Evolutionary conservation across 2,888 invertebrate genomes (phyloP), one percentile per base, ranked within the genome.

Genomic region (Apotomis betuletana): DNA sequence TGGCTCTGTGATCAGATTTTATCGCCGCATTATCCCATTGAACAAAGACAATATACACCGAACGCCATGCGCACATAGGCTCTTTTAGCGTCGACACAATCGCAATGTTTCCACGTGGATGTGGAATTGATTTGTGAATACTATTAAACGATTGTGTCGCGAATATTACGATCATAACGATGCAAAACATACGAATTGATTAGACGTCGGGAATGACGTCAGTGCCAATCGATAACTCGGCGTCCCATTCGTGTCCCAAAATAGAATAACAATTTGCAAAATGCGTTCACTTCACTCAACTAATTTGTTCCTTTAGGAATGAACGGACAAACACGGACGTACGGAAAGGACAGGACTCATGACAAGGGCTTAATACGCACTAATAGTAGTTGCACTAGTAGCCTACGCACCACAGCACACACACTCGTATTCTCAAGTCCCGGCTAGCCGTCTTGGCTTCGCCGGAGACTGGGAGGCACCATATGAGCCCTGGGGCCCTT

Each of bases 261-360:
- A 72, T 72, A 68, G 67, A 63, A 65, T 65, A 58, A 57, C 71
- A 71, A 62, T 71, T 71, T 27, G 58, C 68, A 63, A 72, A 63
- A 57, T 46, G 57, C 36, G 38, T 68, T n/a, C 44, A 36, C 15
- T 46, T 46, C 15, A 12, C 64, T 55, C 55, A 8, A n/a, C 55
- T 54, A 46, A 54, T 55, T 46, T 10, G 46, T 49, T 36, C 55
- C 55, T 46, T 46, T 8, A 15, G 36, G 27, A 12, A 10, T 9
- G 49, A 3, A 9, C 8, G 27, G 27, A 27, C 27, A 27, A 2
- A 1, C 27, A 27, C 27, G 27, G 1, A 27, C 2, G 27, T 1
- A 27, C 2, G 27, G 27, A 27, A 1, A 65, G n/a, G 44, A 54
- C 55, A 44, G 6, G 9, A 63, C 51, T 52, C 52, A 54, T 54